Evolutionary conservation across 2,797 vertebrate genomes (phyloP), one percentile per base, ranked within the genome.

Genomic region (Pangasius mekongensis): DNA sequence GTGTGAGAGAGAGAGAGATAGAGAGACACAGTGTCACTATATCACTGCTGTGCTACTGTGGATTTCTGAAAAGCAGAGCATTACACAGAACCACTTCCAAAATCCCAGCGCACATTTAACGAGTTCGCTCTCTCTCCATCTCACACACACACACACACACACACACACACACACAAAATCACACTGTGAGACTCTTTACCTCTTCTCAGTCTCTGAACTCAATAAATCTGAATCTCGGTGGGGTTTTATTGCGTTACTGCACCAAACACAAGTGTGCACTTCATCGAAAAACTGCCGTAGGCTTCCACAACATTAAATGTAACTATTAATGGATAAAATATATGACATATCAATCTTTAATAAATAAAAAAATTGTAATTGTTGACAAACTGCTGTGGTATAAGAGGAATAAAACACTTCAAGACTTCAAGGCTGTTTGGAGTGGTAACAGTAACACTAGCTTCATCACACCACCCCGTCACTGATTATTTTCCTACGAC

Each of bases 51-150:
- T 36, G 30, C 52, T 43, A 39, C 56, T 62, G 80, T 82, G 80
- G 11, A 43, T 47, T 64, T 64, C 80, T 8, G 80, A 30, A 83
- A 83, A 62, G 36, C 80, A 47, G 58, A n/a, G 24, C 58, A 64
- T 47, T 47, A 64, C 36, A 62, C 56, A 64, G n/a, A 64, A 64
- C 11, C 6, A 83, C 56, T 27, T 43, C 2, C 22, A 27, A 82
- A 82, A 82, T 82, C 80, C 80, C 80, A 62, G 36, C 2, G 24
- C 80, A 82, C 36, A 43, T 82, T 82, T 82, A 82, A 82, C 33
- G 0, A 82, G 22, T 43, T 82, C 43, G 2, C 47, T 39, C 69
- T 2, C 69, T 62, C 56, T 60, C 54, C 22, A 52, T 9, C 43
- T n/a, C 76, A 22, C n/a, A 54, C 77, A 56, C 54, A 14, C 77